Evolutionary conservation across 92 coral and sea anemone genomes (phyloP).

Genomic region (Pocillopora meandrina): DNA sequence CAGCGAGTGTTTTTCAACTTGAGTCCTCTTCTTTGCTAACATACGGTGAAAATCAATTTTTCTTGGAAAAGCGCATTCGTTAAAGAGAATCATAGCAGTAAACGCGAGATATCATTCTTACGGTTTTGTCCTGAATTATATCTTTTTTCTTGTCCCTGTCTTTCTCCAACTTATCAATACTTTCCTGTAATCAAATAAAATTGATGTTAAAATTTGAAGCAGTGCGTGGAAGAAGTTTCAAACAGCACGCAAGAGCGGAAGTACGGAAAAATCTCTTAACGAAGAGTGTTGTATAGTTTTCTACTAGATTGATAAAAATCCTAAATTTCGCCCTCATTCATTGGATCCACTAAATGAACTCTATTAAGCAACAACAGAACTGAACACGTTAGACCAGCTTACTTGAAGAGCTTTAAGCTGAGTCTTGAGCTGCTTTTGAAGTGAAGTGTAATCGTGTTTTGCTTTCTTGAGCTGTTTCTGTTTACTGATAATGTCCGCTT

Average conservation of each 20-base stretch:
- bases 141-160: conserved; percentile 65
- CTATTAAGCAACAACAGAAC: not conserved
- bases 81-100: not conserved
- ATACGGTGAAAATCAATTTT: too few relatives aligned
- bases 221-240: not conserved
- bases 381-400: not conserved
- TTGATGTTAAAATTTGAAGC: not conserved
- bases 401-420: conserved; percentile 82
- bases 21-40: too few relatives aligned
- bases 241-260: not conserved
- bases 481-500: conserved; percentile 75
- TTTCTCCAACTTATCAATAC: conserved; percentile 68
- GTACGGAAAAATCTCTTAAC: not conserved
- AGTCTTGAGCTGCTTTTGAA: conserved; percentile 87
- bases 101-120: conserved; percentile 18
- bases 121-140: conserved; percentile 80
- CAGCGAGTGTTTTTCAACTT: too few relatives aligned
- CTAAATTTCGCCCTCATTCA: not conserved
- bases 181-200: conserved; percentile 54
- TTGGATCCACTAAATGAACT: not conserved
- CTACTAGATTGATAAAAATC: not conserved
- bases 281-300: not conserved
- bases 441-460: conserved; percentile 78
- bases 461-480: conserved; percentile 85
- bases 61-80: not conserved